Evolutionary conservation across 2,113 vertebrate species (phyloP).

Genomic region (Rhombomys opimus): DNA sequence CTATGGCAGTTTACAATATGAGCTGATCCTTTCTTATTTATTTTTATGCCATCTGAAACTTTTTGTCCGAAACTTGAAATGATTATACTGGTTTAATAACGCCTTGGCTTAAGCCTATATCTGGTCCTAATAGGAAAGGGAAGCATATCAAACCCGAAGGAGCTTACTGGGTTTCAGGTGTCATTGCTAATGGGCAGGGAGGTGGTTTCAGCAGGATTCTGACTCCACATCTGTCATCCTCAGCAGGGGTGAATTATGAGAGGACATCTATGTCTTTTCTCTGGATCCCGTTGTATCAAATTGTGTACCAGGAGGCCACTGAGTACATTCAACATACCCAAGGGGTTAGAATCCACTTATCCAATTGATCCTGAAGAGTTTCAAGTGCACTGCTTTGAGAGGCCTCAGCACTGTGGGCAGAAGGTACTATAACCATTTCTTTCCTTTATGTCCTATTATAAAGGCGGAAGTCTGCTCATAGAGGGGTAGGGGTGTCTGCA

Average conservation of each 20-base stretch:
- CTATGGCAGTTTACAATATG: conserved; percentile 40
- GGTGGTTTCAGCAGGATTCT: neutral
- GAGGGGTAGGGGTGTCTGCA: neutral
- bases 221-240: neutral
- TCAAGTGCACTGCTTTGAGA: neutral
- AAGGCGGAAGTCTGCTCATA: neutral
- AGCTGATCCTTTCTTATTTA: conserved; percentile 4
- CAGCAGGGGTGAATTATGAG: rapidly evolving
- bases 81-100: conserved; percentile 40
- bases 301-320: neutral
- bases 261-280: neutral
- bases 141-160: neutral
- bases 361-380: conserved; percentile 2
- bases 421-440: neutral
- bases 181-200: neutral
- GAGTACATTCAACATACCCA: neutral
- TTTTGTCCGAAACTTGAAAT: conserved; percentile 47
- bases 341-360: neutral
- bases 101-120: neutral
- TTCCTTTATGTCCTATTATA: neutral
- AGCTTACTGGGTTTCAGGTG: neutral
- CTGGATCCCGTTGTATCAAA: neutral
- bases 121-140: neutral
- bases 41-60: neutral
- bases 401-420: neutral